Evolutionary conservation across 2,888 invertebrate genomes (phyloP).

Genomic region (Drosophila pegasa): DNA sequence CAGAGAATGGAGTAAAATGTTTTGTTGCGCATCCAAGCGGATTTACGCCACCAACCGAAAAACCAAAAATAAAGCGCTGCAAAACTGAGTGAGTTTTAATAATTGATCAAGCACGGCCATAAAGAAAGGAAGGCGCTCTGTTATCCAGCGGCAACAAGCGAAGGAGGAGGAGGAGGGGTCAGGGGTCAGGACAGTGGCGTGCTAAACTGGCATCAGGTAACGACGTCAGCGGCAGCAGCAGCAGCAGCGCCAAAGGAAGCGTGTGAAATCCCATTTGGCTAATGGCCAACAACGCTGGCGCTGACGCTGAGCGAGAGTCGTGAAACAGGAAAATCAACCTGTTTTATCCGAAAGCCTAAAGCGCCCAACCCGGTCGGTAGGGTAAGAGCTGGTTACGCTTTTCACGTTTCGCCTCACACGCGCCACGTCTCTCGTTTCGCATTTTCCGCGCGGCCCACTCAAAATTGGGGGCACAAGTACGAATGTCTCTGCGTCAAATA

Average conservation of each 20-base stretch:
- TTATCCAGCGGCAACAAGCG: not conserved
- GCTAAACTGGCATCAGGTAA: conserved; percentile 17
- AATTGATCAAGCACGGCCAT: conserved; percentile 61
- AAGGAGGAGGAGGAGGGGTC: not conserved
- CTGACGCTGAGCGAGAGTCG: conserved; percentile 24
- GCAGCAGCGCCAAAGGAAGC: conserved; percentile 58
- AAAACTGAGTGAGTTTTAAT: conserved; percentile 62
- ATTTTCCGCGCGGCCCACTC: conserved; percentile 33
- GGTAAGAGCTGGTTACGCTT: conserved; percentile 15
- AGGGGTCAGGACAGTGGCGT: conserved; percentile 14
- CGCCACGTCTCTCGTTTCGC: conserved; percentile 45
- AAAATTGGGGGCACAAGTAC: conserved; percentile 69
- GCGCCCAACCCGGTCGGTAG: conserved; percentile 12
- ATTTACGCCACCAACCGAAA: conserved; percentile 30
- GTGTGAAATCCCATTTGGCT: conserved; percentile 80
- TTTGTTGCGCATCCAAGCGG: conserved; percentile 21
- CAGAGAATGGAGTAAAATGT: not conserved
- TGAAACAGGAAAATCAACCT: conserved; percentile 76
- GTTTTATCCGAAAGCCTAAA: conserved; percentile 50
- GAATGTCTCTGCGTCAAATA: conserved; percentile 41
- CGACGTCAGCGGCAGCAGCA: not conserved
- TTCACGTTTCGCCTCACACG: conserved; percentile 7
- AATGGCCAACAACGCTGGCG: conserved; percentile 68
- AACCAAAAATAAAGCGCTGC: conserved; percentile 23
- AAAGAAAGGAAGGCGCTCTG: not conserved